These are phyloP conservation scores for Drosophila borborema DNA, from an alignment of 2,888 invertebrate species.

Conservation along the genomic window DNA sequence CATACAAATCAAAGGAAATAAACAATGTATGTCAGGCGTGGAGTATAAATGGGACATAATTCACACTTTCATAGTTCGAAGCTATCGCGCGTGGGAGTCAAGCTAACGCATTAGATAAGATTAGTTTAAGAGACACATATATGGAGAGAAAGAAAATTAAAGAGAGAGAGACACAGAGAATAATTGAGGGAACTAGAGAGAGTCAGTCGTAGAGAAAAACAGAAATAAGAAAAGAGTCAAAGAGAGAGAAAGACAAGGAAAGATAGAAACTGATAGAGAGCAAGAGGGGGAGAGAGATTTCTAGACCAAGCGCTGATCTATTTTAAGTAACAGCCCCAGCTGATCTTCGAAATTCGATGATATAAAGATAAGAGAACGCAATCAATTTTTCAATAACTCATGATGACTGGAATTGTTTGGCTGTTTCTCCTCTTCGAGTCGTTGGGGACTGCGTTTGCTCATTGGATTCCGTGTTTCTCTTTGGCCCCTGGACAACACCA, in stretches of 20 bases:
- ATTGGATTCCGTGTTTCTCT: not conserved
- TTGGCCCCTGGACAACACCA: constrained; percentile 9
- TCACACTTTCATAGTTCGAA: not conserved
- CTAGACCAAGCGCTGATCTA: not conserved
- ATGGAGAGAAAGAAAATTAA: not conserved
- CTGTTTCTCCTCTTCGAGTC: constrained; percentile 24
- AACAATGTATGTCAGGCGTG: not conserved
- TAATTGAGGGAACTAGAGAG: not conserved
- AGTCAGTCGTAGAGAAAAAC: not conserved
- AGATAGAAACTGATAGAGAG: not conserved
- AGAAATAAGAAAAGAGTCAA: not conserved
- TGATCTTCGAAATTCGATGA: not conserved
- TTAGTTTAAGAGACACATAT: not conserved
- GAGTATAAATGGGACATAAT: not conserved
- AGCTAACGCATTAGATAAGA: constrained; percentile 22
- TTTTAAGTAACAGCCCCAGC: not conserved
- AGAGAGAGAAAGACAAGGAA: not conserved
- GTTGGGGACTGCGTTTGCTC: constrained; percentile 27
- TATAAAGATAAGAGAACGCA: not conserved
- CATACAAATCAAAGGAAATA: not conserved
- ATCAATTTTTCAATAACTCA: constrained; percentile 3
- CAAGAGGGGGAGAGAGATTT: not conserved
- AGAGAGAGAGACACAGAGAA: too few species aligned
- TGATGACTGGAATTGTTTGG: not conserved
- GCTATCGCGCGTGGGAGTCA: constrained; percentile 29